Percentiles rank a stretch among this genome's conserved stretches.
Evolutionary conservation across 2,888 invertebrate species (phyloP).

Genomic region (Plagodis dolabraria): DNA sequence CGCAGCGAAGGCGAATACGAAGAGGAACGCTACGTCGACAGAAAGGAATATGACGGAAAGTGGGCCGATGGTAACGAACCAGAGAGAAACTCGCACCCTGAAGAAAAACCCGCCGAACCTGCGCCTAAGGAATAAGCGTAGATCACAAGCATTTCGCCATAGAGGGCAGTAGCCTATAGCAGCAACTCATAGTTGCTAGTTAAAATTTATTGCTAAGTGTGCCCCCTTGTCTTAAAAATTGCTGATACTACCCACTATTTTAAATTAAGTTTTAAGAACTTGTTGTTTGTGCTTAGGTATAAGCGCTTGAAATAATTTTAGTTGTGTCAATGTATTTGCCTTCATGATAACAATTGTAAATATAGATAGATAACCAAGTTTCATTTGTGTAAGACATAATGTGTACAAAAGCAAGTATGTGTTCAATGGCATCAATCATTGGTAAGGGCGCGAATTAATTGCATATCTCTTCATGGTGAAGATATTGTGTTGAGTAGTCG

Average conservation of each 20-base stretch:
- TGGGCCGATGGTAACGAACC: slow-evolving; percentile 86
- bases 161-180: slow-evolving; percentile 7
- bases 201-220: slow-evolving; percentile 3
- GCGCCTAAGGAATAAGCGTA: slow-evolving; percentile 66
- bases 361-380: slow-evolving; percentile 14
- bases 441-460: slow-evolving; percentile 17
- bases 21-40: slow-evolving; percentile 83
- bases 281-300: neutral
- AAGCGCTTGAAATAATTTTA: slow-evolving; percentile 1
- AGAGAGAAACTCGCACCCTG: slow-evolving; percentile 56
- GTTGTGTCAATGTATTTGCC: slow-evolving; percentile 8
- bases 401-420: slow-evolving; percentile 22
- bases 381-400: slow-evolving; percentile 8
- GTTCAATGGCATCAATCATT: slow-evolving; percentile 18
- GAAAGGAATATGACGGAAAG: slow-evolving; percentile 87
- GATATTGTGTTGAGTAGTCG: slow-evolving; percentile 21
- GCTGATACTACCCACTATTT: slow-evolving; percentile 9
- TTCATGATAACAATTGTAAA: slow-evolving; percentile 15
- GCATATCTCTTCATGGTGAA: slow-evolving; percentile 3
- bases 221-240: slow-evolving; percentile 4
- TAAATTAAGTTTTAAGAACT: neutral
- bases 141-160: slow-evolving; percentile 11
- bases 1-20: slow-evolving; percentile 83
- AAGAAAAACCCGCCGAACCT: slow-evolving; percentile 70
- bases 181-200: neutral